Conservation (phyloP, 1,140 invertebrate species). For the Drosophila bocqueti region DNA sequence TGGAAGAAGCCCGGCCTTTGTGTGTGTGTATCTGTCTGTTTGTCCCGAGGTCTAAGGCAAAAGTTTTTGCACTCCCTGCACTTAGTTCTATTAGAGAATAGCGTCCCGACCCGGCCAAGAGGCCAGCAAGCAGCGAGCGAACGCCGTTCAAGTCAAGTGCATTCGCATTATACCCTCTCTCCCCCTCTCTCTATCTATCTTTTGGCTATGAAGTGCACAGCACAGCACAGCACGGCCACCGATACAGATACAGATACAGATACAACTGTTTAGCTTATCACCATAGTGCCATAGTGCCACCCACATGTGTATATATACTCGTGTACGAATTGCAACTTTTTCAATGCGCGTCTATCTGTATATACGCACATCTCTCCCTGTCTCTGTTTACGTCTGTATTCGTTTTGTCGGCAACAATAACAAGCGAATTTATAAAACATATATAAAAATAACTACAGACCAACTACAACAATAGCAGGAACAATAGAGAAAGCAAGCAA, state of each 20-base stretch:
- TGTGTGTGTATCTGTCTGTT: slow-evolving; percentile 17
- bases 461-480: slow-evolving; percentile 51
- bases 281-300: slow-evolving; percentile 36
- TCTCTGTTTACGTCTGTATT: slow-evolving; percentile 21
- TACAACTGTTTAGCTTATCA: slow-evolving; percentile 54
- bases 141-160: slow-evolving; percentile 68
- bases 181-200: slow-evolving; percentile 25
- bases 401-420: slow-evolving; percentile 65
- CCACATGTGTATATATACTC: slow-evolving; percentile 49
- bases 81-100: slow-evolving; percentile 72
- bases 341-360: slow-evolving; percentile 37
- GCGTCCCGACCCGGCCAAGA: slow-evolving; percentile 34
- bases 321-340: slow-evolving; percentile 24
- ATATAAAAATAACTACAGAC: slow-evolving; percentile 50
- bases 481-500: slow-evolving; percentile 57
- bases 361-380: slow-evolving; percentile 29
- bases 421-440: slow-evolving; percentile 36
- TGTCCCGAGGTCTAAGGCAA: slow-evolving; percentile 40
- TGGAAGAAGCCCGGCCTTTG: slow-evolving; percentile 62
- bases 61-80: slow-evolving; percentile 71
- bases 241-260: slow-evolving; percentile 54
- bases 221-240: slow-evolving; percentile 36
- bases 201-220: slow-evolving; percentile 63
- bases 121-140: slow-evolving; percentile 36
- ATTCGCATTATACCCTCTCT: slow-evolving; percentile 65